Conservation (phyloP, 2,797 vertebrate genomes). For the Percopsis omiscomaycus region DNA sequence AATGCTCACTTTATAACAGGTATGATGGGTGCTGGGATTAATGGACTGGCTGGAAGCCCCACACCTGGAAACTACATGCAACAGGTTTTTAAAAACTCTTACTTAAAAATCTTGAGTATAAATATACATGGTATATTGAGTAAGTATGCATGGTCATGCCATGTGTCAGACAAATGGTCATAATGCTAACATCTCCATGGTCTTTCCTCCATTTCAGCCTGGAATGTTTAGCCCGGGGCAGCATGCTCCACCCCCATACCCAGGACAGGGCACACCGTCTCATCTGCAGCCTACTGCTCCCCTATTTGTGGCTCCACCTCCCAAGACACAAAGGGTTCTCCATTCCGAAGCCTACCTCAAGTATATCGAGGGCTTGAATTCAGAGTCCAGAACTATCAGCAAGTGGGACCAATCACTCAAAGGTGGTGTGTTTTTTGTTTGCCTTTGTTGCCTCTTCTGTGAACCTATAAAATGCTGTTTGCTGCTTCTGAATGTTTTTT, state of each 20-base stretch:
- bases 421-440: conserved; percentile 71
- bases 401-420: conserved; percentile 98
- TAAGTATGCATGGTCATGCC: too few species aligned
- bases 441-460: conserved; percentile 7
- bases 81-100: conserved; percentile 71
- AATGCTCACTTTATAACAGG: conserved; percentile 60
- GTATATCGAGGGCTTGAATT: conserved; percentile 95
- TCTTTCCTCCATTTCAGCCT: conserved; percentile 75
- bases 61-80: conserved; percentile 87
- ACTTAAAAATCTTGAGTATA: too few species aligned
- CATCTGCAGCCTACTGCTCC: conserved; percentile 90
- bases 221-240: conserved; percentile 89
- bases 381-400: conserved; percentile 92
- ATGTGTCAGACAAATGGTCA: neutral
- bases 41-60: conserved; percentile 90
- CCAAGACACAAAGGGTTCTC: conserved; percentile 94
- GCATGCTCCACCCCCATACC: conserved; percentile 95
- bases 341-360: conserved; percentile 98
- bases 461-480: neutral
- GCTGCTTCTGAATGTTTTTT: neutral
- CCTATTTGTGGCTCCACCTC: conserved; percentile 96
- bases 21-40: conserved; percentile 81
- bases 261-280: conserved; percentile 85
- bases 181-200: neutral
- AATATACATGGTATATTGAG: neutral